These are phyloP conservation scores for Acleris literana DNA, from an alignment of 2,888 invertebrate genomes.

Conservation along the genomic window DNA sequence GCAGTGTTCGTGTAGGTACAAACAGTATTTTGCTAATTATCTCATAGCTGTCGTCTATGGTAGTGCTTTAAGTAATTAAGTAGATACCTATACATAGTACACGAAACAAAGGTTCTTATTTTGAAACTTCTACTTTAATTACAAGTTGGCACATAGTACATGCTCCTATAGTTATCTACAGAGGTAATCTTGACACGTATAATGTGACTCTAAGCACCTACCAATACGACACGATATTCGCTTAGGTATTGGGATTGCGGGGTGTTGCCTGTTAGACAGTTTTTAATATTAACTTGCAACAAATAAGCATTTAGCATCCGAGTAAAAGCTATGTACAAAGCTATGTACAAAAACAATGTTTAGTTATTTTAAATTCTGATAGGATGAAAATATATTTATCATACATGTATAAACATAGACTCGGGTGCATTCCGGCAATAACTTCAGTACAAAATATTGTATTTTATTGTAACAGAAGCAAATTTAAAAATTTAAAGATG, in stretches of 20 bases:
- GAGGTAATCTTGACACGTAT: too few relatives aligned
- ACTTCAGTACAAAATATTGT: too few relatives aligned
- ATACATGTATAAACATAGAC: too few relatives aligned
- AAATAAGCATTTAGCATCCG: too few relatives aligned
- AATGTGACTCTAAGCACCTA: constrained; percentile 1
- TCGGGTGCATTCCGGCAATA: too few relatives aligned
- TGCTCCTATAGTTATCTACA: constrained; percentile 1
- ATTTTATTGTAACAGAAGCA: too few relatives aligned
- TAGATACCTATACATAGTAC: constrained; percentile 14
- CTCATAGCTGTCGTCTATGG: constrained; percentile 13
- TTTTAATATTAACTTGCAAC: neutral
- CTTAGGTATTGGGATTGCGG: neutral
- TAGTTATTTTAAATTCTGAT: too few relatives aligned
- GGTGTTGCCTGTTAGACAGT: neutral
- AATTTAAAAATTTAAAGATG: too few relatives aligned
- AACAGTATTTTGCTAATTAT: constrained; percentile 28
- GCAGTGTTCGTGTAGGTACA: constrained; percentile 20
- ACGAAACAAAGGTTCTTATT: constrained; percentile 5
- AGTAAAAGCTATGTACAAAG: neutral
- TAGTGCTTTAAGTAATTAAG: constrained; percentile 13
- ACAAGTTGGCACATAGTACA: constrained; percentile 12
- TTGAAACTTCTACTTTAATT: constrained; percentile 12
- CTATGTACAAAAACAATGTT: neutral
- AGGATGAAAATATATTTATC: too few relatives aligned
- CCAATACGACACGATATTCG: constrained; percentile 13